A percentile compares a stretch with the other conserved stretches of the same genome.
These are phyloP conservation scores for Athetis lepigone DNA, from an alignment of 2,888 invertebrate species.

Conservation along the genomic window DNA sequence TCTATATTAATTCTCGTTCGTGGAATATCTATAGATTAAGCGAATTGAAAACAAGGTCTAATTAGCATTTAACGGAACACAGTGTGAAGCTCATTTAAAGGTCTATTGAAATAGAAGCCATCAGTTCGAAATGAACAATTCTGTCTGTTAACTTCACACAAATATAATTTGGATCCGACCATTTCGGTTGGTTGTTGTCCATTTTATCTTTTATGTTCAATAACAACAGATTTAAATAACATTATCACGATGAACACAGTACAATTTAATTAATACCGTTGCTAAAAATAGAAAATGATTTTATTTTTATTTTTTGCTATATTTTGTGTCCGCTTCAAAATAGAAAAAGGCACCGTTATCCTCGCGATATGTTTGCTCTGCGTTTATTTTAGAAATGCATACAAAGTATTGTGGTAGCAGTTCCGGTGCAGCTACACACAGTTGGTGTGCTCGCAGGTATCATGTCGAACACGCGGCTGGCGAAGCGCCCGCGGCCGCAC, in stretches of 20 bases:
- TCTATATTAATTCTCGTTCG: conserved; percentile 4
- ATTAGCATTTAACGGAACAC: conserved; percentile 39
- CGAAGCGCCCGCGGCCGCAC: conserved; percentile 56
- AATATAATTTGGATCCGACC: conserved; percentile 26
- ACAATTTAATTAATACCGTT: conserved; percentile 8
- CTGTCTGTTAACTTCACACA: conserved; percentile 39
- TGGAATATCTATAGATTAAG: conserved; percentile 22
- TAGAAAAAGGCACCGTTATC: not conserved
- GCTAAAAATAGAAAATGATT: not conserved
- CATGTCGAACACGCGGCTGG: conserved; percentile 61
- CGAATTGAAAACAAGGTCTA: conserved; percentile 39
- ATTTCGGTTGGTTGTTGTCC: conserved; percentile 18
- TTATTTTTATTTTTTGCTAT: not conserved
- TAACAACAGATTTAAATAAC: conserved; percentile 26
- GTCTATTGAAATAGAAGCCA: conserved; percentile 44
- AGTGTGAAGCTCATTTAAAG: conserved; percentile 43
- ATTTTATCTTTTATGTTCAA: conserved; percentile 20
- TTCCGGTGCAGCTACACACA: conserved; percentile 32
- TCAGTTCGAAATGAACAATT: conserved; percentile 44
- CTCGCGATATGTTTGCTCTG: conserved; percentile 8
- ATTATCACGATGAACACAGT: conserved; percentile 22
- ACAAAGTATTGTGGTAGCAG: conserved; percentile 39
- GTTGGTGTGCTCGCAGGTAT: conserved; percentile 49
- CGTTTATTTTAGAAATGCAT: conserved; percentile 20
- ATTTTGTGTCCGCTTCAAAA: not conserved